Conservation (phyloP, 1,140 invertebrate genomes). For the Ceratina australensis region DNA sequence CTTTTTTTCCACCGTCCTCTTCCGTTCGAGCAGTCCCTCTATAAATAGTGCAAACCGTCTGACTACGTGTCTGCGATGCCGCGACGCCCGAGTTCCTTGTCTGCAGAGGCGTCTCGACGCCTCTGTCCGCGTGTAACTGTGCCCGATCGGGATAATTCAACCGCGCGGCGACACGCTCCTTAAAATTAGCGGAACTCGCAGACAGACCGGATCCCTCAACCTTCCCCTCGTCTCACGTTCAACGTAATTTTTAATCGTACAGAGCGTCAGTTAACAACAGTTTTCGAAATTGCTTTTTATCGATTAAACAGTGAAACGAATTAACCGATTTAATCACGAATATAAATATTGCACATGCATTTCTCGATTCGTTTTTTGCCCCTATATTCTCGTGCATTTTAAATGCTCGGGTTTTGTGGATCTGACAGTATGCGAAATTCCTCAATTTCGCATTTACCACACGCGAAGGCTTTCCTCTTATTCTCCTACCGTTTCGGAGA, state of each 20-base stretch:
- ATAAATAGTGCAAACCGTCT: conserved; percentile 66
- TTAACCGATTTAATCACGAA: no score
- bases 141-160: conserved; percentile 46
- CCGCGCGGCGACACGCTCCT: conserved; percentile 14
- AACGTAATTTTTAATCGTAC: background rate
- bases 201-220: background rate
- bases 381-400: no score
- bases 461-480: background rate
- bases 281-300: no score
- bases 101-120: conserved; percentile 57
- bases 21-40: conserved; percentile 31
- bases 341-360: no score
- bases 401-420: no score
- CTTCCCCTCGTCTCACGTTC: background rate
- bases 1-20: background rate
- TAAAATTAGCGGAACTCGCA: conserved; percentile 45
- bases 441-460: no score
- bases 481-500: background rate
- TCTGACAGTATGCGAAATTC: no score
- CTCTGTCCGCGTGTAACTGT: conserved; percentile 18
- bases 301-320: no score
- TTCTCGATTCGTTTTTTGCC: no score
- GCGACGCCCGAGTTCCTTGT: conserved; percentile 55
- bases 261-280: no score
- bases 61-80: conserved; percentile 67